Evolutionary conservation across 2,888 invertebrate genomes (phyloP).

Genomic region (Elgonia sp.): DNA sequence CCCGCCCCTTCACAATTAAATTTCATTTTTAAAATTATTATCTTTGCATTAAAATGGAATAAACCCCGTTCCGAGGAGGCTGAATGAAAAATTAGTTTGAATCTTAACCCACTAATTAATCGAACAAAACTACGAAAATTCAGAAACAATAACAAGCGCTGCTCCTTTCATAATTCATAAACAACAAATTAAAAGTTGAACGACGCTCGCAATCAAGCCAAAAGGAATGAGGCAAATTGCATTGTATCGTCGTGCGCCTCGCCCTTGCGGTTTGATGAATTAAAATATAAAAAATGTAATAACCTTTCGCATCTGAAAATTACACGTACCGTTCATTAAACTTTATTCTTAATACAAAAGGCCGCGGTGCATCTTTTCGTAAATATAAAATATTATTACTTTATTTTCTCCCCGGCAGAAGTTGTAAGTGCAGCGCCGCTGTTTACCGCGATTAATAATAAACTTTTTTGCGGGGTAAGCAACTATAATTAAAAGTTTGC

Average conservation of each 20-base stretch:
- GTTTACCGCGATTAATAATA: constrained; percentile 67
- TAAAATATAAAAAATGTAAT: constrained; percentile 71
- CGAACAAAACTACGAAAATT: background rate
- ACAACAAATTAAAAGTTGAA: constrained; percentile 47
- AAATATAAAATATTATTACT: constrained; percentile 65
- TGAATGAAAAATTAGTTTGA: too few relatives aligned
- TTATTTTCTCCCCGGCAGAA: constrained; percentile 49
- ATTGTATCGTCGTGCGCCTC: constrained; percentile 15
- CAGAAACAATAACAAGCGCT: background rate
- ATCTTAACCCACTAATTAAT: background rate
- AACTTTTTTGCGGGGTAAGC: constrained; percentile 68
- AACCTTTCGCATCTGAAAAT: constrained; percentile 61
- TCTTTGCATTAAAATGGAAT: background rate
- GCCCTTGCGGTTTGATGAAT: constrained; percentile 62
- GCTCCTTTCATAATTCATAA: constrained; percentile 31
- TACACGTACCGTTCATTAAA: constrained; percentile 65
- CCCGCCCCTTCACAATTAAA: too few relatives aligned
- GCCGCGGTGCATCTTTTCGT: constrained; percentile 57
- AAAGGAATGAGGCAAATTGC: constrained; percentile 33
- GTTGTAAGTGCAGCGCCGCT: constrained; percentile 58
- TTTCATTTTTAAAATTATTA: too few relatives aligned
- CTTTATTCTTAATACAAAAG: constrained; percentile 65
- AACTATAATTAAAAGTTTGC: constrained; percentile 70
- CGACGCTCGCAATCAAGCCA: constrained; percentile 28
- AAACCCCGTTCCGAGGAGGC: background rate